These are phyloP conservation scores for Oryzias celebensis DNA, from an alignment of 2,113 vertebrate species.

Conservation along the genomic window DNA sequence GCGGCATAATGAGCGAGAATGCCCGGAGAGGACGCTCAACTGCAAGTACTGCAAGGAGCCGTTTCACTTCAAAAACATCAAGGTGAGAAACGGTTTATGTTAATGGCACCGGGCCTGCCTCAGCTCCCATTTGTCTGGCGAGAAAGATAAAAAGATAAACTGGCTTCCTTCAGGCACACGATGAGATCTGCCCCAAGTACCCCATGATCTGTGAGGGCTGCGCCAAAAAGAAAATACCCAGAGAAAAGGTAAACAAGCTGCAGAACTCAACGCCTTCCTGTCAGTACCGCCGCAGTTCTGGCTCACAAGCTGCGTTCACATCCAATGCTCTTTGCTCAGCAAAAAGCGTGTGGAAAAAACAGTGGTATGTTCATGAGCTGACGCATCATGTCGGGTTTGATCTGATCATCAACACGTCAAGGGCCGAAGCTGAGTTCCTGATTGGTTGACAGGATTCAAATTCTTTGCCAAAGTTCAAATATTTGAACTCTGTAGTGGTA, in stretches of 20 bases:
- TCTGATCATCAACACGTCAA: no score
- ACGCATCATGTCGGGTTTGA: no score
- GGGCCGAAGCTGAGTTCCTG: no score
- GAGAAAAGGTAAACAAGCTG: constrained; percentile 82
- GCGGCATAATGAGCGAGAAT: constrained; percentile 81
- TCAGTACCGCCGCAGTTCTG: no score
- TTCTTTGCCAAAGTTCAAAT: no score
- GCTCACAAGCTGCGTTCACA: no score
- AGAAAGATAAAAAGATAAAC: background rate
- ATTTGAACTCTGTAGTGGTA: no score
- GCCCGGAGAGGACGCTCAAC: constrained; percentile 82
- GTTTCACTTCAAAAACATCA: constrained; percentile 78
- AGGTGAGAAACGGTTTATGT: constrained; percentile 70
- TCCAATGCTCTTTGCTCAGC: no score
- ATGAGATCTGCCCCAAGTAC: constrained; percentile 89
- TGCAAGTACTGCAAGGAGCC: constrained; percentile 83
- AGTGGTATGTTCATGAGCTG: no score
- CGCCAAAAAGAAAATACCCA: constrained; percentile 88
- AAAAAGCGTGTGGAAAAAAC: no score
- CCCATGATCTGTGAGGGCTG: constrained; percentile 93
- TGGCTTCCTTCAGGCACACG: constrained; percentile 80
- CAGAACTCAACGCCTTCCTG: background rate
- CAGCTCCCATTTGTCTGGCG: constrained; percentile 1
- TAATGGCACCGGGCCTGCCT: constrained; percentile 1
- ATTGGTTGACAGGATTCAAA: no score